Percentiles rank a stretch among this genome's conserved stretches.
phyloP scores from a whole-genome alignment of 1,140 invertebrate genomes.

The Macrobrachium rosenbergii region DNA sequence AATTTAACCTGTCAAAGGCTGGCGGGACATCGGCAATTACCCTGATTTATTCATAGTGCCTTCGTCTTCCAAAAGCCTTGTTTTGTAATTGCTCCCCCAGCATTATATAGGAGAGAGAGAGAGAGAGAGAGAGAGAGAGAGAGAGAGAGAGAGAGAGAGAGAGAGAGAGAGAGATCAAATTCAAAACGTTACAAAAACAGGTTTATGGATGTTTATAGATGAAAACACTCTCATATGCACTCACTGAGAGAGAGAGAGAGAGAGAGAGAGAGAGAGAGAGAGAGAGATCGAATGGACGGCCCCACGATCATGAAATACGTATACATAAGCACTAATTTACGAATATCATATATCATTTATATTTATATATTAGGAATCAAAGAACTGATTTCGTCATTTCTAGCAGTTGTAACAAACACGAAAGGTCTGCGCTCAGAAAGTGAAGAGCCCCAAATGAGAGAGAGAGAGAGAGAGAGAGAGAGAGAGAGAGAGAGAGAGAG shows the following conservation, averaged over 20 bases:
- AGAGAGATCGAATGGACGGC: too few species aligned
- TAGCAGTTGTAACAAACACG: neutral
- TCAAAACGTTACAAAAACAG: too few species aligned
- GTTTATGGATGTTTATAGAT: too few species aligned
- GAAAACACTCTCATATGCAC: too few species aligned
- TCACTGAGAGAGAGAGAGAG: too few species aligned
- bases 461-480: conserved; percentile 15
- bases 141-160: neutral
- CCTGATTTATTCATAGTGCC: conserved; percentile 62
- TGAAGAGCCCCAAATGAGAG: neutral
- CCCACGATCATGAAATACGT: too few species aligned
- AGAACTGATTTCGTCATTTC: too few species aligned
- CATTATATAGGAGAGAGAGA: conserved; percentile 30
- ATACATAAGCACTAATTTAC: too few species aligned
- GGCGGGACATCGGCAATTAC: conserved; percentile 55
- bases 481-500: conserved; percentile 26
- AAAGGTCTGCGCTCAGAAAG: neutral
- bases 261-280: too few species aligned
- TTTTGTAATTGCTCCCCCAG: conserved; percentile 55
- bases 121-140: too few species aligned
- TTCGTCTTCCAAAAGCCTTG: conserved; percentile 30
- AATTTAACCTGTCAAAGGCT: conserved; percentile 62
- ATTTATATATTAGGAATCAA: too few species aligned
- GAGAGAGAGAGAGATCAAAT: neutral
- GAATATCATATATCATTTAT: too few species aligned